Evolutionary conservation across 2,888 invertebrate genomes (phyloP), one percentile per base, ranked within the genome.

Genomic region (Drosophila emarginata): DNA sequence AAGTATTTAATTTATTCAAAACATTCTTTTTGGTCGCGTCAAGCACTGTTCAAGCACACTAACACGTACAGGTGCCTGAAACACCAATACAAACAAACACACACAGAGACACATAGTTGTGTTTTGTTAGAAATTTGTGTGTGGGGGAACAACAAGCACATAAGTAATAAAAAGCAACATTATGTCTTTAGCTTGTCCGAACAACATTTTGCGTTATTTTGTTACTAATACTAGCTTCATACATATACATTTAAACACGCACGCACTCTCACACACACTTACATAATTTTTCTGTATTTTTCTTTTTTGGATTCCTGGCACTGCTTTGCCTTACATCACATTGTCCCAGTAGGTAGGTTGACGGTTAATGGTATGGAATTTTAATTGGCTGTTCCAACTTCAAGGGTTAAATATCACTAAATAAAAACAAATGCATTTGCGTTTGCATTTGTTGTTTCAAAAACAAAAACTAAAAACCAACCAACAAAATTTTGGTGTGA

Each of bases 381-480:
- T 54, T 15, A 54, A 54, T 57, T 57, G 37, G 57, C 36, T 32
- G 23, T 14, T 14, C n/a, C 26, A 57, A 39, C 26, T 57, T 53
- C 53, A 52, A 64, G 40, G n/a, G 52, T 39, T 51, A 7, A 70
- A 79, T 74, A 70, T 69, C 68, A 77, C 78, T 79, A 84, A 81
- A 70, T 83, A 84, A 81, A 79, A 81, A 80, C 77, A 80, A 84
- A 81, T 74, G 74, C 79, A 81, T 81, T 78, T 80, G 85, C 54
- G 36, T 54, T 54, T 54, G 45, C 40, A 45, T 45, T 45, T 45
- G 40, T 45, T 45, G 40, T 45, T 45, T 14, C 18, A 45, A 45
- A 45, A 45, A 45, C 18, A 45, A 21, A 21, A 39, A 39, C n/a
- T 14, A 39, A 39, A 39, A 39, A 39, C 14, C 39, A 39, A 39